Conservation (phyloP, 2,797 vertebrate genomes). For the Danio kyathit region DNA sequence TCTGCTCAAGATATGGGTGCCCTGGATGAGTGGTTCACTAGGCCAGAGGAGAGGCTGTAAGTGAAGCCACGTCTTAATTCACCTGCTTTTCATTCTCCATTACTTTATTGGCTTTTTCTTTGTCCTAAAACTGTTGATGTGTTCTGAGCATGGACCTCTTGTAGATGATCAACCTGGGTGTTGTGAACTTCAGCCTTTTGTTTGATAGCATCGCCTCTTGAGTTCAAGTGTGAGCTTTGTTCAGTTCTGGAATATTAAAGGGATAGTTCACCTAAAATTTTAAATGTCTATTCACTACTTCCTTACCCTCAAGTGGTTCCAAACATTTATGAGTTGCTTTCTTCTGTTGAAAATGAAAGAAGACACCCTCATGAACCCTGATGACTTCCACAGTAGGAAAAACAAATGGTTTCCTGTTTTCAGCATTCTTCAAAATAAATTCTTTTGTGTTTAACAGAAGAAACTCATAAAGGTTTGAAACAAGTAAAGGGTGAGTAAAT, state of each 20-base stretch:
- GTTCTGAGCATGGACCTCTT: background rate
- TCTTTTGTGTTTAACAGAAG: no score
- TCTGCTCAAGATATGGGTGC: conserved; percentile 87
- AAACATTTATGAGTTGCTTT: no score
- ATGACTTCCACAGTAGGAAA: no score
- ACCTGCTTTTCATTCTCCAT: conserved; percentile 11
- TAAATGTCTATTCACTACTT: no score
- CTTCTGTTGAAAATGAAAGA: no score
- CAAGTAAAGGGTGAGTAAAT: no score
- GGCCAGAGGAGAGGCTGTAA: conserved; percentile 85
- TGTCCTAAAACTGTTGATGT: background rate
- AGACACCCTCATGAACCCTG: no score
- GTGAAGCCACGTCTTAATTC: conserved; percentile 61
- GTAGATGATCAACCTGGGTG: conserved; percentile 29
- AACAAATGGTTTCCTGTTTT: no score
- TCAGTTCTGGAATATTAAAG: background rate
- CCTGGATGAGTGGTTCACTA: conserved; percentile 74
- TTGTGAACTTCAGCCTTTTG: conserved; percentile 29
- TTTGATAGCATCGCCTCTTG: background rate
- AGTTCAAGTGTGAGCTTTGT: background rate
- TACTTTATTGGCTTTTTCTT: background rate
- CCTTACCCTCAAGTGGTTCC: no score
- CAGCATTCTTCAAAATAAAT: no score
- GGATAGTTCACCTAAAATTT: no score
- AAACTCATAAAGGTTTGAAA: no score